phyloP scores from a whole-genome alignment of 2,113 vertebrate genomes.

The Coturnix japonica region DNA sequence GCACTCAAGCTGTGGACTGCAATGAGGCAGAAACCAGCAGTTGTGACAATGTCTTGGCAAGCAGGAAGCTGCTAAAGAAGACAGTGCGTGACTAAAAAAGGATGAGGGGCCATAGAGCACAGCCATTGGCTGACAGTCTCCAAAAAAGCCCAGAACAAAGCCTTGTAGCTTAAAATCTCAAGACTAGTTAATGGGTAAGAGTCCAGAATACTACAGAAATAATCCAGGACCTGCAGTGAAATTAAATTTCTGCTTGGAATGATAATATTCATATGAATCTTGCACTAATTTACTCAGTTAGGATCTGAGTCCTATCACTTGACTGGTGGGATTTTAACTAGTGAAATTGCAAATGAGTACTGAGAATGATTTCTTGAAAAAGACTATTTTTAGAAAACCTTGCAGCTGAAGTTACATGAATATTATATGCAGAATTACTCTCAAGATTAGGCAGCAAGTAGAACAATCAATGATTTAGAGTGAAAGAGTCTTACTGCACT shows the following conservation, averaged over 20 bases:
- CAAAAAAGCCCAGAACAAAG: not conserved
- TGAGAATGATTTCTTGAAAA: not conserved
- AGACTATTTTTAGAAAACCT: slow-evolving; percentile 21
- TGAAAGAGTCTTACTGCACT: not conserved
- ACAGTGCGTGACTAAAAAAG: not conserved
- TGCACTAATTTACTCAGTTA: not conserved
- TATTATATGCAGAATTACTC: not conserved
- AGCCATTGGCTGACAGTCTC: not conserved
- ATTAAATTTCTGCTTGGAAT: not conserved
- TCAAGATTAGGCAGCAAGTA: not conserved
- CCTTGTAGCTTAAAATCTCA: not conserved
- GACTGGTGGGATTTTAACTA: not conserved
- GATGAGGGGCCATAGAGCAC: fast-evolving
- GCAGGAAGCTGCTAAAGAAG: not conserved
- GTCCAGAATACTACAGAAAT: not conserved
- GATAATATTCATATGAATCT: not conserved
- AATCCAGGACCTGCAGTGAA: not conserved
- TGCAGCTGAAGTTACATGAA: not conserved
- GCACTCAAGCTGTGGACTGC: not conserved
- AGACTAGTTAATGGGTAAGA: not conserved
- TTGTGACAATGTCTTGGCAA: not conserved
- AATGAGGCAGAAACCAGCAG: not conserved
- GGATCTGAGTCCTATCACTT: not conserved
- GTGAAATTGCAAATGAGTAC: not conserved
- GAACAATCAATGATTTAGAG: not conserved